phyloP scores from a whole-genome alignment of 92 coral and sea anemone species.

The Palythoa grandiflora region DNA sequence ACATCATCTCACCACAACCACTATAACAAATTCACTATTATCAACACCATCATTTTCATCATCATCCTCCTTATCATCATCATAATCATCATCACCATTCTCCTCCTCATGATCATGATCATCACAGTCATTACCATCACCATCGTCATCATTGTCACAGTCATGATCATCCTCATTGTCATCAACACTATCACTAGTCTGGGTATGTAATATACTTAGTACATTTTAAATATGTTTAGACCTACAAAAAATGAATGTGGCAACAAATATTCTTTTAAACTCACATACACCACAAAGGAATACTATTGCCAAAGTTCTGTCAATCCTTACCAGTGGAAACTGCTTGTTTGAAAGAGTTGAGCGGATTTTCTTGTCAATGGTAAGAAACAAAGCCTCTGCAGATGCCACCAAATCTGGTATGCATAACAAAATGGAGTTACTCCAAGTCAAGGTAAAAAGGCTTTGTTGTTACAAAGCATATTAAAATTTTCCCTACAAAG shows the following conservation, averaged over 20 bases:
- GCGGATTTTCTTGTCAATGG: slow-evolving; percentile 82
- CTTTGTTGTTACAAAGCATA: background rate
- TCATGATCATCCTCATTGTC: background rate
- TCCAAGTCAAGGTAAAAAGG: background rate
- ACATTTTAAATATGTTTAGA: no score
- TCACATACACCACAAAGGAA: background rate
- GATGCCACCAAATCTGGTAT: slow-evolving; percentile 70
- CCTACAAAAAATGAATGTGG: background rate
- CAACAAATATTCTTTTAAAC: background rate
- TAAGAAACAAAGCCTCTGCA: slow-evolving; percentile 86
- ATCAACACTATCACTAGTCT: background rate
- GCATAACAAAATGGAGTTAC: background rate
- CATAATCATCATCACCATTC: background rate
- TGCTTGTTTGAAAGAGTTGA: slow-evolving; percentile 76
- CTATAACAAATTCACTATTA: background rate
- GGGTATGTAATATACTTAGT: no score
- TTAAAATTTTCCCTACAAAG: no score
- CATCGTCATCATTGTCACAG: background rate
- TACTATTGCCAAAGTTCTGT: no score
- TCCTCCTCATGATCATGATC: background rate
- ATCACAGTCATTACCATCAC: no score
- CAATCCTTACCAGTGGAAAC: slow-evolving; percentile 77
- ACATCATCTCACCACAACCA: background rate
- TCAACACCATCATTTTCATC: background rate
- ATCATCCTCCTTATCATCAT: background rate